Conservation (phyloP, 2,113 vertebrate species). For the Cepphus grylle region DNA sequence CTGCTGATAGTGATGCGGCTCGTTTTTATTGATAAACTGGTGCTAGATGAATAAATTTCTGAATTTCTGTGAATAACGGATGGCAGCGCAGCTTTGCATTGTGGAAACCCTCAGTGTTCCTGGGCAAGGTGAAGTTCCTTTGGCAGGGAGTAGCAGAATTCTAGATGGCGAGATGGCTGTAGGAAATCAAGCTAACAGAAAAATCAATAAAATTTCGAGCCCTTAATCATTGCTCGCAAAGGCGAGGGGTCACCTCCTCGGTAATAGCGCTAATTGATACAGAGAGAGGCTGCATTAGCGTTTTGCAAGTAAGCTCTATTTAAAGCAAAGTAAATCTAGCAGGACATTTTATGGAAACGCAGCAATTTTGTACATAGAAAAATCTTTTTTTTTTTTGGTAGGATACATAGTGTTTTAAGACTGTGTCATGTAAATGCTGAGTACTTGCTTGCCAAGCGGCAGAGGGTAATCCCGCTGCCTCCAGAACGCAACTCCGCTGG, state of each 20-base stretch:
- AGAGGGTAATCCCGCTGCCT: neutral
- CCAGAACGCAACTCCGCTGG: neutral
- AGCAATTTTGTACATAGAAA: neutral
- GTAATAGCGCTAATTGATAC: slow-evolving; percentile 1
- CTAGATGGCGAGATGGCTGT: neutral
- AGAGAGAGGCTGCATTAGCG: neutral
- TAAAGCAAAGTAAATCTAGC: neutral
- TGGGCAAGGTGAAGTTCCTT: neutral
- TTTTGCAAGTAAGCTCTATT: slow-evolving; percentile 20
- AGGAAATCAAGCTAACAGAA: neutral
- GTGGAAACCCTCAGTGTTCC: neutral
- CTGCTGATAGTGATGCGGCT: neutral
- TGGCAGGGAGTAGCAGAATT: neutral
- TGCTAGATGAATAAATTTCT: neutral
- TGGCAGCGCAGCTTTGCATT: neutral
- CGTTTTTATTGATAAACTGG: neutral
- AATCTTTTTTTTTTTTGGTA: neutral
- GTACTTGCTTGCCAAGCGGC: neutral
- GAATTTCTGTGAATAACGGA: rapidly evolving
- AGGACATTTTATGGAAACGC: neutral
- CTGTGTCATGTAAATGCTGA: neutral
- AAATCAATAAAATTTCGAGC: slow-evolving; percentile 1
- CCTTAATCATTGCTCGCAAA: slow-evolving; percentile 8
- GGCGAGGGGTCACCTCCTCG: neutral
- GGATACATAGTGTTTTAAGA: rapidly evolving